phyloP scores from a whole-genome alignment of 2,797 vertebrate species.

The Chelon labrosus region DNA sequence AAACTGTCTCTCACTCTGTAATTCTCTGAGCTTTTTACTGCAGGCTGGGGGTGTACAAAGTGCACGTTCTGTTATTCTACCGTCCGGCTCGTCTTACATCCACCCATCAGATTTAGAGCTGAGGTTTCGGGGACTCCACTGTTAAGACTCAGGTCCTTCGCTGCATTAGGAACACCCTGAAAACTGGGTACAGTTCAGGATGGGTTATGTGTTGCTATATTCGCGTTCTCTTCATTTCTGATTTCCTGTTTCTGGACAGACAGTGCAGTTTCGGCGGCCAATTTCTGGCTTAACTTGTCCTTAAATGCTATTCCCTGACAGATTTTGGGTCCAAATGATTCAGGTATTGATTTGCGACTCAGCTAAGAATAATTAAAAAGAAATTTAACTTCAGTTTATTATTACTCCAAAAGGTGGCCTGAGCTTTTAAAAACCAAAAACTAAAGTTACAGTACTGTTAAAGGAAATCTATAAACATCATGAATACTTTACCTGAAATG shows the following conservation, averaged over 20 bases:
- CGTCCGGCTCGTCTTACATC: constrained; percentile 80
- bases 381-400: constrained; percentile 26
- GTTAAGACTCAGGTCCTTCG: constrained; percentile 56
- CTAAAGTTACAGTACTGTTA: constrained; percentile 15
- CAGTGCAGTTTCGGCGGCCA: constrained; percentile 29
- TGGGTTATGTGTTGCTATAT: constrained; percentile 51
- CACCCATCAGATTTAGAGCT: constrained; percentile 81
- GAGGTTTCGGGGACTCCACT: constrained; percentile 71
- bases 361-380: constrained; percentile 23
- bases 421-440: constrained; percentile 1
- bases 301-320: constrained; percentile 37
- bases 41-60: constrained; percentile 79
- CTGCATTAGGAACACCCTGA: constrained; percentile 65
- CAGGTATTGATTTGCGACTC: constrained; percentile 35
- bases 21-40: constrained; percentile 81
- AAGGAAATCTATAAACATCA: constrained; percentile 20
- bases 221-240: constrained; percentile 46
- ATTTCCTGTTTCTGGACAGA: constrained; percentile 58
- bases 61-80: constrained; percentile 81
- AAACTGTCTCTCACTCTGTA: constrained; percentile 84
- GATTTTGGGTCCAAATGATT: constrained; percentile 6
- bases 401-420: constrained; percentile 6
- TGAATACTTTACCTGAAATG: constrained; percentile 22
- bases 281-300: constrained; percentile 17
- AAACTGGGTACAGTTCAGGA: constrained; percentile 61